Evolutionary conservation across 2,797 vertebrate species (phyloP).

Genomic region (Pteronotus mesoamericanus): DNA sequence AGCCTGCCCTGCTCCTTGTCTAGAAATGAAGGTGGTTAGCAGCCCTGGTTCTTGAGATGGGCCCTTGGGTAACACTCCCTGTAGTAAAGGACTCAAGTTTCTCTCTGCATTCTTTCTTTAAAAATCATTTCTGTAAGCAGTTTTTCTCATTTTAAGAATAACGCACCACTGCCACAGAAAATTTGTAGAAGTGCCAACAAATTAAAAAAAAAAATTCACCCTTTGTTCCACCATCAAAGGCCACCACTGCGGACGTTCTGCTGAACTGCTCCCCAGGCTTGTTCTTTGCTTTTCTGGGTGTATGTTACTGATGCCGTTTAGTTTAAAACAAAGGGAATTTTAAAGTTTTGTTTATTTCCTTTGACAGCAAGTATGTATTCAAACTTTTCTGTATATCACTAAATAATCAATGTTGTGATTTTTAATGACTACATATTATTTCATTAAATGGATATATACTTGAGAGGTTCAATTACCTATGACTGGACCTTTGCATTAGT

Average conservation of each 20-base stretch:
- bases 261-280: background rate
- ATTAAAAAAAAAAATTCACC: background rate
- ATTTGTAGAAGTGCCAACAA: background rate
- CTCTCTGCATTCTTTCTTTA: background rate
- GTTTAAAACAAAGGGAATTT: background rate
- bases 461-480: background rate
- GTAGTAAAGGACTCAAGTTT: background rate
- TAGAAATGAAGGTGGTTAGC: background rate
- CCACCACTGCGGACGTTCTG: rapidly evolving
- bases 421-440: background rate
- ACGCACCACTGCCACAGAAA: background rate
- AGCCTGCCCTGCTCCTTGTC: background rate
- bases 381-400: background rate
- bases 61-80: background rate
- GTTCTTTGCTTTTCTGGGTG: background rate
- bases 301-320: background rate
- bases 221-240: background rate
- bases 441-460: background rate
- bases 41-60: background rate
- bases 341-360: background rate
- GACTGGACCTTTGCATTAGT: background rate
- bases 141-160: background rate
- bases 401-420: background rate
- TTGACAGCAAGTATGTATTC: background rate
- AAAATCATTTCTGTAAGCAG: background rate